Evolutionary conservation across 2,113 vertebrate genomes (phyloP).

Genomic region (Petrocephalus zakoni): DNA sequence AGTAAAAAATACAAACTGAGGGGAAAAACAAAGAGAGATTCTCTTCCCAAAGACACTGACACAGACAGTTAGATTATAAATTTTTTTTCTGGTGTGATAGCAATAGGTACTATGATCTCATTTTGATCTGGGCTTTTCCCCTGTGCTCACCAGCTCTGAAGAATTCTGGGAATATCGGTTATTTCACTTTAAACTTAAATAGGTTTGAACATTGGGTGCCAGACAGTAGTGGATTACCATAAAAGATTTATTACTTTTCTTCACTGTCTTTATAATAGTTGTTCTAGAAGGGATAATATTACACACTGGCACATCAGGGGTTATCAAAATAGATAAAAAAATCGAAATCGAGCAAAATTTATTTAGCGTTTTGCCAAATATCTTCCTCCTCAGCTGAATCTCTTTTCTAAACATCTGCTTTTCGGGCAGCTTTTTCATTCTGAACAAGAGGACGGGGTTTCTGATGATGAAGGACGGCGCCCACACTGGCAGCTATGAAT

Average conservation of each 20-base stretch:
- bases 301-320: neutral
- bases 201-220: neutral
- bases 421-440: slow-evolving; percentile 66
- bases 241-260: slow-evolving; percentile 3
- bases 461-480: slow-evolving; percentile 73
- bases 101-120: neutral
- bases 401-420: neutral
- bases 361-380: neutral
- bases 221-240: neutral
- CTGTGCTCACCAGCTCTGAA: neutral
- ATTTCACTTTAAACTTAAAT: neutral
- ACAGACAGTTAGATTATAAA: neutral
- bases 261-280: neutral
- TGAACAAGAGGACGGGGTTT: slow-evolving; percentile 77
- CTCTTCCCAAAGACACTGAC: neutral
- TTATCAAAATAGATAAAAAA: neutral
- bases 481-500: slow-evolving; percentile 66
- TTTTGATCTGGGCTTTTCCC: neutral
- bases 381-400: neutral
- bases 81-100: neutral
- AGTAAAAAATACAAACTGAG: neutral
- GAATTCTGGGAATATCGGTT: neutral
- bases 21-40: neutral
- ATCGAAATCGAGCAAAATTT: neutral
- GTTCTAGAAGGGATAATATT: neutral